phyloP scores from a whole-genome alignment of 1,140 invertebrate genomes.

The Nasonia giraulti region DNA sequence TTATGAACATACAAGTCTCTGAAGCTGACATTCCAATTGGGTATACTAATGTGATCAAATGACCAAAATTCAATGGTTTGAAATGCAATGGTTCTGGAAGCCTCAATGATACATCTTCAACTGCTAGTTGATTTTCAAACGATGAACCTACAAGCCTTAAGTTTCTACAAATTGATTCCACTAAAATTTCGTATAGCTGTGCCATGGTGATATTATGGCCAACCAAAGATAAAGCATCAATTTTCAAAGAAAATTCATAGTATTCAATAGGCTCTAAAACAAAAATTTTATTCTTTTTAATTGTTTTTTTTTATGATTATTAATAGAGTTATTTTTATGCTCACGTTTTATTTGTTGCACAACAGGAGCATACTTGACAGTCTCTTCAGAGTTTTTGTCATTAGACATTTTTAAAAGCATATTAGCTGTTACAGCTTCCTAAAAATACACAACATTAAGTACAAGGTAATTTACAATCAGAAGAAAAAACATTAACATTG shows the following conservation, averaged over 20 bases:
- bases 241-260: constrained; percentile 77
- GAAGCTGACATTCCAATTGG: constrained; percentile 78
- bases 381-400: constrained; percentile 64
- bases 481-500: constrained; percentile 26
- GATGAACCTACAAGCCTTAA: constrained; percentile 79
- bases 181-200: constrained; percentile 82
- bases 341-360: constrained; percentile 74
- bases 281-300: constrained; percentile 36
- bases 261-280: constrained; percentile 70
- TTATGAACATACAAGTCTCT: constrained; percentile 76
- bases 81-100: constrained; percentile 66
- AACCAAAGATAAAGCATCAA: constrained; percentile 84
- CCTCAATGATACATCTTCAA: constrained; percentile 58
- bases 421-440: constrained; percentile 68
- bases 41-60: constrained; percentile 85
- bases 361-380: constrained; percentile 71
- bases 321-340: constrained; percentile 43
- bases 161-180: constrained; percentile 83
- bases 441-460: constrained; percentile 65
- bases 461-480: constrained; percentile 70
- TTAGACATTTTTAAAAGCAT: constrained; percentile 72
- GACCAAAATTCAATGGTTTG: constrained; percentile 79
- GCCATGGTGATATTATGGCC: constrained; percentile 77
- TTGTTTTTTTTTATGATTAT: not conserved
- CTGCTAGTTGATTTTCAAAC: constrained; percentile 75